phyloP scores from a whole-genome alignment of 2,113 vertebrate genomes.

The Oriolus oriolus region DNA sequence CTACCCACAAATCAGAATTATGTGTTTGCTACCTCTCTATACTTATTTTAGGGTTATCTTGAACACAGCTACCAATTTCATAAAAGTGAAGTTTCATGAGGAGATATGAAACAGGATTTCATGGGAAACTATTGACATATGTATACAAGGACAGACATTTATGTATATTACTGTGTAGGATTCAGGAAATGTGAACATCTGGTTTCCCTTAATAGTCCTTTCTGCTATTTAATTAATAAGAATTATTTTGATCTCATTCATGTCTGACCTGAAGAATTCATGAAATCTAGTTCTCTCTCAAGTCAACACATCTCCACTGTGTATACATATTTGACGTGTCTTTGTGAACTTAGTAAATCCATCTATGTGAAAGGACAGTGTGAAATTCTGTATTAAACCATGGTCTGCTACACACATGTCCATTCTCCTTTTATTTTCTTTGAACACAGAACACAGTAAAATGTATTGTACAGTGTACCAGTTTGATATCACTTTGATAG shows the following conservation, averaged over 20 bases:
- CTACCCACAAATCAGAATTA: neutral
- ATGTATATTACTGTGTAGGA: neutral
- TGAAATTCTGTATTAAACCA: conserved; percentile 58
- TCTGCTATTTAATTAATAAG: neutral
- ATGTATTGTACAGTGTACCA: conserved; percentile 65
- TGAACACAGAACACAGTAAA: conserved; percentile 72
- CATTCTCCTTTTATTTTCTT: conserved; percentile 67
- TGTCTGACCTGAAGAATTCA: neutral
- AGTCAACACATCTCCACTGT: conserved; percentile 27
- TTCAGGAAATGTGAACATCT: conserved; percentile 16
- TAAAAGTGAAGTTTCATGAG: neutral
- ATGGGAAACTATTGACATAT: neutral
- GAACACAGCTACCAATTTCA: neutral
- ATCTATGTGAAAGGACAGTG: conserved; percentile 54
- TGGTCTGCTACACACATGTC: conserved; percentile 70
- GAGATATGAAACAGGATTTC: neutral
- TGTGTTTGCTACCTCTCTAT: neutral
- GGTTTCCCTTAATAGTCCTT: conserved; percentile 1
- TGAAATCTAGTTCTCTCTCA: neutral
- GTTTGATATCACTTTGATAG: conserved; percentile 74
- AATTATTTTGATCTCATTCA: conserved; percentile 21
- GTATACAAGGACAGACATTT: neutral
- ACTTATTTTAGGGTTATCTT: neutral
- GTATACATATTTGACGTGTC: neutral
- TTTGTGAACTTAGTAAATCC: conserved; percentile 46